Base-by-base conservation (phyloP, 2,113 vertebrate species). In the Lipotes vexillifer region DNA sequence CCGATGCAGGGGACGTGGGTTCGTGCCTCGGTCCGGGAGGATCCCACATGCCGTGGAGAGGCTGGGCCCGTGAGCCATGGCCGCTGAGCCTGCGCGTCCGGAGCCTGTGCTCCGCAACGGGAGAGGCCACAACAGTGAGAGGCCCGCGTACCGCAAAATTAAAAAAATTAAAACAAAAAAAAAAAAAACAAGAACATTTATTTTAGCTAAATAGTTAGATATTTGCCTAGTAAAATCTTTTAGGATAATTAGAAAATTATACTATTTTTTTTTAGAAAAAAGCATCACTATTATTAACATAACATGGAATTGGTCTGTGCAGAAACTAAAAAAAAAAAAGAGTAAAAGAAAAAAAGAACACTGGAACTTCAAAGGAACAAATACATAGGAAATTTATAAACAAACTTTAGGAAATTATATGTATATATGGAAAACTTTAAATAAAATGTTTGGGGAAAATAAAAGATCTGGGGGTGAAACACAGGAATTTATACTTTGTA, bases 231-330 rank as follows among this genome's bases (percentile, higher is more conserved):
- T 46, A 49, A 96, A 91, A 69, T 1, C 4, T 96, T 83, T 66
- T 52, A 68, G 89, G 20, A 27, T 49, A 57, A 29, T 87, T 46
- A 72, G 11, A 38, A 85, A 89, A 72, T 41, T 6, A 66, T 36
- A 17, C 33, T 90, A 31, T 66, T 4, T 59, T 96, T 96, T 77
- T 65, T 52, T 52, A 52, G 49, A 52, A 52, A 44, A 84, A 71
- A 52, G 5, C 29, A 57, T 52, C 49, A 23, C 18, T 36, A 29
- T 87, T 68, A 81, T 57, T 80, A 93, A 83, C 2, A 27, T 80
- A 93, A 74, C 3, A 31, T 27, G 31, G 23, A 85, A 82, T 23
- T 85, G 7, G 9, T 17, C 38, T 15, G 1, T 52, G 14, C 49
- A 52, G 15, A 52, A 52, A 17, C 49, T 17, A 52, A 52, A 21